Conservation (phyloP, 2,888 invertebrate species). For the Zaprionus obscuricornis region DNA sequence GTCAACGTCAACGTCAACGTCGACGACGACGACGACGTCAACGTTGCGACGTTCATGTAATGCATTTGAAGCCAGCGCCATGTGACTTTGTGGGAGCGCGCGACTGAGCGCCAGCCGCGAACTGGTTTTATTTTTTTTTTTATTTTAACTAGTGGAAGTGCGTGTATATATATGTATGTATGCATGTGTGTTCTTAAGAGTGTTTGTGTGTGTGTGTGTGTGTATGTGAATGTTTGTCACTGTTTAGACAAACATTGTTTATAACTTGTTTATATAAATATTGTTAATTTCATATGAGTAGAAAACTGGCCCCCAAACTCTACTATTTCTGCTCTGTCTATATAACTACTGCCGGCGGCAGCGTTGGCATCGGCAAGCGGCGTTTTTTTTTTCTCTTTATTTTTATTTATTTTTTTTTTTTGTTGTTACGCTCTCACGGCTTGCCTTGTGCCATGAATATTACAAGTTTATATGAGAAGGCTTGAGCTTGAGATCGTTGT, state of each 20-base stretch:
- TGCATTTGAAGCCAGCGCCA: conserved; percentile 51
- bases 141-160: conserved; percentile 43
- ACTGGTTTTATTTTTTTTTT: conserved; percentile 47
- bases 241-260: conserved; percentile 74
- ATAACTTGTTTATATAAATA: conserved; percentile 78
- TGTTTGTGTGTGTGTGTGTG: conserved; percentile 9
- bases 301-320: conserved; percentile 43
- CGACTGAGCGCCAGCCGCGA: conserved; percentile 50
- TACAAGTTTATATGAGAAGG: conserved; percentile 49
- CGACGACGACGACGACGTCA: conserved; percentile 27
- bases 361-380: conserved; percentile 24
- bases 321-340: not conserved
- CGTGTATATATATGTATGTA: conserved; percentile 25
- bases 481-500: conserved; percentile 28
- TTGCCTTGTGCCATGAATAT: conserved; percentile 55
- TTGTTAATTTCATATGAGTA: conserved; percentile 66
- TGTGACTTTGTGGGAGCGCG: conserved; percentile 49
- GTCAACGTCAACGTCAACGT: conserved; percentile 18
- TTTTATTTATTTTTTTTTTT: conserved; percentile 26
- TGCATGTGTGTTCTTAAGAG: conserved; percentile 15
- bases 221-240: conserved; percentile 65
- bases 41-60: conserved; percentile 56
- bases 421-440: conserved; percentile 15
- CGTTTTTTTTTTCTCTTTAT: not conserved
- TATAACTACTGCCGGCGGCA: conserved; percentile 32